phyloP scores from a whole-genome alignment of 2,797 vertebrate genomes.

The Erethizon dorsatum region DNA sequence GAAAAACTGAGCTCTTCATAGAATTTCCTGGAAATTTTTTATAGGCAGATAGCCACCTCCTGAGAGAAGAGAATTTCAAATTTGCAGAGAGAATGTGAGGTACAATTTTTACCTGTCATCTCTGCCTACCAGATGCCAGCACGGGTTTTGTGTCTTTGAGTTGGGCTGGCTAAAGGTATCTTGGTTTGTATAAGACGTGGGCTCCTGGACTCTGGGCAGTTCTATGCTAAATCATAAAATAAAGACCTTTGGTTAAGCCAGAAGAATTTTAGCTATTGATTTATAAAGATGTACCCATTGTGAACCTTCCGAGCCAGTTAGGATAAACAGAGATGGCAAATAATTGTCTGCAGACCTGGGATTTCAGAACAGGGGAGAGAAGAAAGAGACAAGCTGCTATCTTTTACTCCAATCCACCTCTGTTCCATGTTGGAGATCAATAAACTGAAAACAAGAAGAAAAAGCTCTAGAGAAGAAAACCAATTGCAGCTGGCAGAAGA shows the following conservation, averaged over 20 bases:
- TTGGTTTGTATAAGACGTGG: slow-evolving; percentile 67
- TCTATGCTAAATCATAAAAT: slow-evolving; percentile 51
- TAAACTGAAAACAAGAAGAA: slow-evolving; percentile 63
- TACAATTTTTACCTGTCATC: slow-evolving; percentile 3
- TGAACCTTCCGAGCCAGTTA: slow-evolving; percentile 33
- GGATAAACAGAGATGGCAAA: slow-evolving; percentile 59
- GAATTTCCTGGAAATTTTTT: slow-evolving; percentile 23
- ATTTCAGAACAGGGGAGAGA: slow-evolving; percentile 44
- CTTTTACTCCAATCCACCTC: slow-evolving; percentile 27
- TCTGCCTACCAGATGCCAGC: background rate
- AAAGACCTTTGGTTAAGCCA: slow-evolving; percentile 40
- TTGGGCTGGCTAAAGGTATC: background rate
- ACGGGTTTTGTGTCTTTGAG: background rate
- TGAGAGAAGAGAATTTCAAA: slow-evolving; percentile 35
- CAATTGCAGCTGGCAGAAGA: slow-evolving; percentile 64
- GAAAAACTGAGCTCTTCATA: background rate
- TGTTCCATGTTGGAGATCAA: slow-evolving; percentile 38
- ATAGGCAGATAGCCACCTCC: background rate
- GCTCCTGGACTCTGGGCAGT: background rate
- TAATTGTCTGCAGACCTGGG: slow-evolving; percentile 9
- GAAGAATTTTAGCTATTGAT: slow-evolving; percentile 6
- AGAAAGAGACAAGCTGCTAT: background rate
- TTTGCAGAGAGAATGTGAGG: slow-evolving; percentile 28
- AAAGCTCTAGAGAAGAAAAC: slow-evolving; percentile 50
- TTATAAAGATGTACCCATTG: slow-evolving; percentile 38